A percentile compares a stretch with the other conserved stretches of the same genome.
Conservation (phyloP, 1,140 invertebrate species). For the Anthonomus grandis region DNA sequence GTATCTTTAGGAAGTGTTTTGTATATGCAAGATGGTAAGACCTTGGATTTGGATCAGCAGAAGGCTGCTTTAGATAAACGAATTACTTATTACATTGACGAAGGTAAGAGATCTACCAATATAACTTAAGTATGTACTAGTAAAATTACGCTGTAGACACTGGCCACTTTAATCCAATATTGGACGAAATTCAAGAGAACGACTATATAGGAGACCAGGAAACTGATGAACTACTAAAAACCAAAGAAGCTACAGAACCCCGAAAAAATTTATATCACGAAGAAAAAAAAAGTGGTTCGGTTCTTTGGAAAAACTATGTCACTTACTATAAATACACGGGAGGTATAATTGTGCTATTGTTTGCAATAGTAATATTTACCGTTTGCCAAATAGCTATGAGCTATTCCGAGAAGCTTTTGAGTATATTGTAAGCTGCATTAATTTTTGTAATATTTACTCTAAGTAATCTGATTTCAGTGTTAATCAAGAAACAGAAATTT, state of each 20-base stretch:
- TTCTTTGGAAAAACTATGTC: constrained; percentile 29
- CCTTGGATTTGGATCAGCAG: constrained; percentile 26
- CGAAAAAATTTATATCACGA: constrained; percentile 33
- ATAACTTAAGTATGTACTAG: not conserved
- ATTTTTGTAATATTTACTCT: not conserved
- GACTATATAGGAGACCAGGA: constrained; percentile 10
- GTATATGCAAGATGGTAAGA: constrained; percentile 26
- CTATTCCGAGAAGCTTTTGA: constrained; percentile 33
- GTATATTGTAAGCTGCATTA: constrained; percentile 29
- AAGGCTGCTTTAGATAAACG: constrained; percentile 26
- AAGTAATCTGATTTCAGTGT: constrained; percentile 22
- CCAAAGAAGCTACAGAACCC: constrained; percentile 7
- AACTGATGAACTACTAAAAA: constrained; percentile 14
- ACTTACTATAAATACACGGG: constrained; percentile 35
- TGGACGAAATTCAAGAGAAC: constrained; percentile 5
- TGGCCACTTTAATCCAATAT: not conserved
- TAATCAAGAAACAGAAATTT: constrained; percentile 24
- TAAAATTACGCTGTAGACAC: not conserved
- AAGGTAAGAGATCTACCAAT: constrained; percentile 11
- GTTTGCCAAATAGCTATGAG: constrained; percentile 19
- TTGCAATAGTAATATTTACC: constrained; percentile 21
- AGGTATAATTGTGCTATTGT: constrained; percentile 24
- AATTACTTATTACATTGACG: constrained; percentile 33
- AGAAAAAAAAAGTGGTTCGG: constrained; percentile 29
- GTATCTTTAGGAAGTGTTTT: constrained; percentile 26